Evolutionary conservation across 2,888 invertebrate genomes (phyloP).

Genomic region (Agrochola circellaris): DNA sequence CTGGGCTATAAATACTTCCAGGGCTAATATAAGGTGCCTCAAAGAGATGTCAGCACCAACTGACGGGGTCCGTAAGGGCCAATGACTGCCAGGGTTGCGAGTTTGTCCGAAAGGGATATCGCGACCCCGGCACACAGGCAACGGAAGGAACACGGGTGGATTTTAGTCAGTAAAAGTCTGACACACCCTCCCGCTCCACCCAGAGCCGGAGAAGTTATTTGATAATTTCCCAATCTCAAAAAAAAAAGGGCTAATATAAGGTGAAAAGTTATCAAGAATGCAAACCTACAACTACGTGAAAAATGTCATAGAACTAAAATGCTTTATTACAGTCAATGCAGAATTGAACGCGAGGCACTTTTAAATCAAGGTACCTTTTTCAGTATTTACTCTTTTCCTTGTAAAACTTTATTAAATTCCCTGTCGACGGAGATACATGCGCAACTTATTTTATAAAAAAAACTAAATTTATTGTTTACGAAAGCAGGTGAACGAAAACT

Average conservation of each 20-base stretch:
- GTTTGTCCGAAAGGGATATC: no score
- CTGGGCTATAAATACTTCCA: no score
- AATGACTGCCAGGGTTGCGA: no score
- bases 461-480: neutral
- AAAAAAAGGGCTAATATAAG: no score
- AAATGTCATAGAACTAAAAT: neutral
- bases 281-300: neutral
- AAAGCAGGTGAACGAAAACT: conserved; percentile 19
- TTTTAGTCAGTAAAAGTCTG: no score
- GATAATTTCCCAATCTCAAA: no score
- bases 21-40: neutral
- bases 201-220: no score
- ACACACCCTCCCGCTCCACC: no score
- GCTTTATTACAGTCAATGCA: conserved; percentile 8
- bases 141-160: no score
- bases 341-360: neutral
- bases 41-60: no score
- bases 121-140: no score
- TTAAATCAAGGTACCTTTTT: conserved; percentile 6
- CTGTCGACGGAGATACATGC: neutral
- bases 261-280: neutral
- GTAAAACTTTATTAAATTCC: conserved; percentile 24
- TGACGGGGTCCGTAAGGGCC: no score
- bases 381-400: conserved; percentile 12
- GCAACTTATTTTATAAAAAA: conserved; percentile 7